Conservation (phyloP, 2,888 invertebrate genomes). For the Drosophila mimetica region DNA sequence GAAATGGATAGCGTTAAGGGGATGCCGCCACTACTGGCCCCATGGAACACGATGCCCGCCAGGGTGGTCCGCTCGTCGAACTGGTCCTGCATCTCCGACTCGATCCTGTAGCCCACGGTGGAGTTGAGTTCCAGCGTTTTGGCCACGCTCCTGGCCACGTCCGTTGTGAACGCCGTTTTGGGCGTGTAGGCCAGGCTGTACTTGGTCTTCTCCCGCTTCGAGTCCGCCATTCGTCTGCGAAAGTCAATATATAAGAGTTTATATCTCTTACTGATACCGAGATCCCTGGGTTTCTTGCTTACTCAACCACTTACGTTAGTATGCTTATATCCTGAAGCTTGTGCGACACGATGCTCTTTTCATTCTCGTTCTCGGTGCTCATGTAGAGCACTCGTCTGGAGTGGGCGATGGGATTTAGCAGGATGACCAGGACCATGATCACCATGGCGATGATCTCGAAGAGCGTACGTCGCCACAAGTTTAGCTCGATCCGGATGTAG, state of each 20-base stretch:
- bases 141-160: constrained; percentile 49
- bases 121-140: constrained; percentile 43
- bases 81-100: constrained; percentile 47
- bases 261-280: neutral
- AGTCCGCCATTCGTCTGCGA: constrained; percentile 30
- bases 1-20: constrained; percentile 51
- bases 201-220: constrained; percentile 55
- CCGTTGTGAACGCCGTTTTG: constrained; percentile 14
- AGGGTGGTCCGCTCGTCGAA: constrained; percentile 63
- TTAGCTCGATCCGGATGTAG: constrained; percentile 59
- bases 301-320: constrained; percentile 64
- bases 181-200: constrained; percentile 66
- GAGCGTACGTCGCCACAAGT: constrained; percentile 52
- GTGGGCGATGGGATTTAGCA: constrained; percentile 53
- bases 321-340: constrained; percentile 53
- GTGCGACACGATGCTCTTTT: constrained; percentile 38
- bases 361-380: constrained; percentile 30
- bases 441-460: constrained; percentile 64
- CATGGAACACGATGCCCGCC: constrained; percentile 66
- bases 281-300: neutral
- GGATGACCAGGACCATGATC: constrained; percentile 52
- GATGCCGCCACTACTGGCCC: neutral
- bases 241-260: no score
- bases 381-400: constrained; percentile 49
- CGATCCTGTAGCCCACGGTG: constrained; percentile 33